Percentiles rank a stretch among this genome's conserved stretches.
Conservation (phyloP, 2,113 vertebrate genomes). For the Brachypteracias leptosomus region DNA sequence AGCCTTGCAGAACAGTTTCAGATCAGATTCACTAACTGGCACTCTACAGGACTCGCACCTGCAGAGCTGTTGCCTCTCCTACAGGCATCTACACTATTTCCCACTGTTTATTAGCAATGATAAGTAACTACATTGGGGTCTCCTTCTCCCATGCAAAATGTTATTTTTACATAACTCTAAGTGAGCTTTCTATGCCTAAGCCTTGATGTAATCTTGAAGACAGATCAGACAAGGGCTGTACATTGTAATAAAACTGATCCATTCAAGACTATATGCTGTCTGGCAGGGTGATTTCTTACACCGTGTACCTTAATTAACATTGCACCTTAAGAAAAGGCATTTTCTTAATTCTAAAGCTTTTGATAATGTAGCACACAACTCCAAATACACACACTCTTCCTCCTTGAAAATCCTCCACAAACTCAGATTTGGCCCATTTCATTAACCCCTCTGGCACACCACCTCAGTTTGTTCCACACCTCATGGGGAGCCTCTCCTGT, state of each 20-base stretch:
- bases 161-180: background rate
- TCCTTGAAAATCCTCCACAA: background rate
- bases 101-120: background rate
- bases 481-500: background rate
- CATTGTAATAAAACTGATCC: background rate
- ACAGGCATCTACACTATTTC: background rate
- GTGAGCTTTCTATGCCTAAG: background rate
- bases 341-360: background rate
- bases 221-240: background rate
- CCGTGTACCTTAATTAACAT: accelerated
- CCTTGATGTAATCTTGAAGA: background rate
- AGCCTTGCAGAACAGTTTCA: background rate
- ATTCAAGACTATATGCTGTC: background rate
- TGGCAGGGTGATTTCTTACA: background rate
- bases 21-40: background rate
- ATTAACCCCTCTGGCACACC: background rate
- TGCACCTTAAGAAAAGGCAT: background rate
- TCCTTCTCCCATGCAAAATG: background rate
- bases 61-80: background rate
- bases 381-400: background rate
- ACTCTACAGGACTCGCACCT: background rate
- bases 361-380: background rate
- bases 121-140: background rate
- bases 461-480: background rate
- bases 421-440: background rate